These are phyloP conservation scores for Drosophila nr. perissopoda DNA, from an alignment of 2,888 invertebrate genomes.

Conservation along the genomic window DNA sequence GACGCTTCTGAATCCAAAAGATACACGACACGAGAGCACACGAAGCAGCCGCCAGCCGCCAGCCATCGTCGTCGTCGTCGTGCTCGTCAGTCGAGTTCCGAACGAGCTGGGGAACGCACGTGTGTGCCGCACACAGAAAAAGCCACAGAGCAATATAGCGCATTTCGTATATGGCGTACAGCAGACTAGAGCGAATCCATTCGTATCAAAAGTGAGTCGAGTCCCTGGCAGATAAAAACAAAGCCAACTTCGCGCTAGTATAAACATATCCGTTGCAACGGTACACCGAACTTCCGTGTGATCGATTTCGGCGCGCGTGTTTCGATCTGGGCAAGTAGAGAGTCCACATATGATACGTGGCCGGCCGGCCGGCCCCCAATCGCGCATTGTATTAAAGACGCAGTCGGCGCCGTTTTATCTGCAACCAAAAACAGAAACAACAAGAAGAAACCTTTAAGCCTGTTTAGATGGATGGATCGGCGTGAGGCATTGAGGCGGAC, in stretches of 20 bases:
- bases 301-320: slow-evolving; percentile 28
- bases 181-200: background rate
- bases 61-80: slow-evolving; percentile 14
- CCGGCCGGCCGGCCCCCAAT: slow-evolving; percentile 76
- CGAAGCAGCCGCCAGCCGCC: slow-evolving; percentile 34
- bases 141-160: slow-evolving; percentile 4
- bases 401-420: slow-evolving; percentile 74
- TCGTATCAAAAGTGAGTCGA: slow-evolving; percentile 21
- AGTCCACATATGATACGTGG: slow-evolving; percentile 51
- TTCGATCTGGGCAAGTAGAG: slow-evolving; percentile 11
- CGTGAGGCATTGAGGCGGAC: slow-evolving; percentile 62
- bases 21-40: slow-evolving; percentile 47
- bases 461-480: slow-evolving; percentile 77
- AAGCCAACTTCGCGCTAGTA: background rate
- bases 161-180: slow-evolving; percentile 1
- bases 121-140: slow-evolving; percentile 54
- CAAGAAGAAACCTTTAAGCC: slow-evolving; percentile 57
- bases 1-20: slow-evolving; percentile 34
- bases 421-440: slow-evolving; percentile 5
- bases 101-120: slow-evolving; percentile 80
- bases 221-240: background rate
- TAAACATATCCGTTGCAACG: slow-evolving; percentile 18
- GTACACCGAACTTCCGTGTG: slow-evolving; percentile 28
- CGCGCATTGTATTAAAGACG: slow-evolving; percentile 35
- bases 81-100: slow-evolving; percentile 80